phyloP scores from a whole-genome alignment of 2,113 vertebrate species.

The Kryptolebias marmoratus region DNA sequence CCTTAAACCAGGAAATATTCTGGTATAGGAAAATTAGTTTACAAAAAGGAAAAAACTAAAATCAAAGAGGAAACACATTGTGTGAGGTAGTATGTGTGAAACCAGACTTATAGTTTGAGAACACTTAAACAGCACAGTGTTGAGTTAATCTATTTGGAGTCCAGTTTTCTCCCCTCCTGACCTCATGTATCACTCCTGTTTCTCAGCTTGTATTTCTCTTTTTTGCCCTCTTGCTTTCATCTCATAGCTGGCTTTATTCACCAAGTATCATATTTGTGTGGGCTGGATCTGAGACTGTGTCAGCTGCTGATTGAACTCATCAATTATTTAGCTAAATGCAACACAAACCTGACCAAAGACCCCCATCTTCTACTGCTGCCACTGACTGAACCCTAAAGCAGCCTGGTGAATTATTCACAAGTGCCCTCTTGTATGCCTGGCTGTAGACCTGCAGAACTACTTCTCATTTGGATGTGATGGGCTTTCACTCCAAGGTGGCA shows the following conservation, averaged over 20 bases:
- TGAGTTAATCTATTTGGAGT: slow-evolving; percentile 13
- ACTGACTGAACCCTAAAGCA: slow-evolving; percentile 38
- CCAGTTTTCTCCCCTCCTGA: slow-evolving; percentile 22
- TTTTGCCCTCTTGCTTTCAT: slow-evolving; percentile 25
- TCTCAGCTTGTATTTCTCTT: slow-evolving; percentile 13
- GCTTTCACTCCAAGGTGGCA: slow-evolving; percentile 39
- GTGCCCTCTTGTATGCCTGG: slow-evolving; percentile 38
- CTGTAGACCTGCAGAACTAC: slow-evolving; percentile 24
- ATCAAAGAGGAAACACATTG: slow-evolving; percentile 9
- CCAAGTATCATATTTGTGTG: slow-evolving; percentile 24
- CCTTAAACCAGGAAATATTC: slow-evolving; percentile 55
- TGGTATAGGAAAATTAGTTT: slow-evolving; percentile 39
- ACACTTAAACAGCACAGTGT: slow-evolving; percentile 9
- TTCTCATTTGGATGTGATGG: slow-evolving; percentile 43
- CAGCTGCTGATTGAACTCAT: slow-evolving; percentile 57
- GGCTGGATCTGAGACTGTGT: slow-evolving; percentile 1
- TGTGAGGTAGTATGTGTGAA: neutral
- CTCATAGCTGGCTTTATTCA: slow-evolving; percentile 33
- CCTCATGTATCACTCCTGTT: neutral
- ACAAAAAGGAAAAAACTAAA: slow-evolving; percentile 41
- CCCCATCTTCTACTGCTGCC: slow-evolving; percentile 34
- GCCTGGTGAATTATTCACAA: slow-evolving; percentile 62
- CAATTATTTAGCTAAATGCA: slow-evolving; percentile 52
- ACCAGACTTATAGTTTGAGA: slow-evolving; percentile 13
- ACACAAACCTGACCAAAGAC: slow-evolving; percentile 48